Conservation (phyloP, 2,797 vertebrate species). For the Anableps anableps region DNA sequence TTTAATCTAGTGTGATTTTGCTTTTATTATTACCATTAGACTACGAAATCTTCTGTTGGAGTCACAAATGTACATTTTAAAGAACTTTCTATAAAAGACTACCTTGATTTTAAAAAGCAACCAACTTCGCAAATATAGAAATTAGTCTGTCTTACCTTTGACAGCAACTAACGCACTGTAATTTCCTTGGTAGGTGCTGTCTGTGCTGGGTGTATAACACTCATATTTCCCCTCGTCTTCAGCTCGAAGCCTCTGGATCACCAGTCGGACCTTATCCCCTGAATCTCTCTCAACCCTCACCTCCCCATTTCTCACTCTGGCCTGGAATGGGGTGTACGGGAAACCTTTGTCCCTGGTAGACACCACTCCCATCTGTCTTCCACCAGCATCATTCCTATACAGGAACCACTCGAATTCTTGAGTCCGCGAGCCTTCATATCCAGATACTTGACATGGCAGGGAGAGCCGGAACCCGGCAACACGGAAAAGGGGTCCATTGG, state of each 20-base stretch:
- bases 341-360: conserved; percentile 87
- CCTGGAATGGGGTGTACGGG: conserved; percentile 80
- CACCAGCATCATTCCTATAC: conserved; percentile 77
- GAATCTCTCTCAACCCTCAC: conserved; percentile 86
- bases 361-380: conserved; percentile 82
- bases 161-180: conserved; percentile 85
- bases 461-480: conserved; percentile 85
- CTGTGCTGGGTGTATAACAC: conserved; percentile 91
- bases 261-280: conserved; percentile 81
- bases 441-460: conserved; percentile 83
- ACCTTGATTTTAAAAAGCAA: background rate
- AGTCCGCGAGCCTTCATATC: conserved; percentile 82
- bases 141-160: conserved; percentile 78
- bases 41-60: background rate
- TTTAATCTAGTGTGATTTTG: background rate
- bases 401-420: conserved; percentile 94
- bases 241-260: conserved; percentile 80
- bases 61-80: background rate
- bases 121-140: background rate
- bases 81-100: background rate
- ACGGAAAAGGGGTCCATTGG: conserved; percentile 84
- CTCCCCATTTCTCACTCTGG: conserved; percentile 83
- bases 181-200: conserved; percentile 85
- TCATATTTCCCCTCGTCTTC: conserved; percentile 89
- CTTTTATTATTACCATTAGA: background rate